Evolutionary conservation across 2,888 invertebrate genomes (phyloP).

Genomic region (Trimorus sp.): DNA sequence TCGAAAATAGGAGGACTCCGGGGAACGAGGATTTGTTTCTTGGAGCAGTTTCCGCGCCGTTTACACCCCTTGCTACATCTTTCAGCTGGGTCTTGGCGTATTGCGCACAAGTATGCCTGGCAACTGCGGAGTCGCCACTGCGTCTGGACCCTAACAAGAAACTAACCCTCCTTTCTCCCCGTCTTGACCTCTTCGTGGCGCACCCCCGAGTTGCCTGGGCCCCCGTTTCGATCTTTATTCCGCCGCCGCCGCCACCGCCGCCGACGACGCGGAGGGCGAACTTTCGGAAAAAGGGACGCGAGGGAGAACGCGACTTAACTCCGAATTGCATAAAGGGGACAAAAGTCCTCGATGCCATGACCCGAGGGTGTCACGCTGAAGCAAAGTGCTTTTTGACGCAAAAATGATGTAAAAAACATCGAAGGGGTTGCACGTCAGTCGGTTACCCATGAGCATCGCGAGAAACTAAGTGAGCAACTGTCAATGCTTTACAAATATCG

Average conservation of each 20-base stretch:
- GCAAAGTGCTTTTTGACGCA: slow-evolving; percentile 56
- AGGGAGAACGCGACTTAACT: slow-evolving; percentile 67
- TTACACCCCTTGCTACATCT: slow-evolving; percentile 58
- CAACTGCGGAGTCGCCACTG: slow-evolving; percentile 77
- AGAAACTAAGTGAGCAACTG: slow-evolving; percentile 19
- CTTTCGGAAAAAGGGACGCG: slow-evolving; percentile 54
- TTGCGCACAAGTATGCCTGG: slow-evolving; percentile 64
- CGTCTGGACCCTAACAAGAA: slow-evolving; percentile 81
- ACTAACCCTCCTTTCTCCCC: slow-evolving; percentile 76
- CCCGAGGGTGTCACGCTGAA: slow-evolving; percentile 70
- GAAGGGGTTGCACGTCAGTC: slow-evolving; percentile 40
- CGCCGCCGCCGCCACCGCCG: slow-evolving; percentile 70
- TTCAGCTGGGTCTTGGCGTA: slow-evolving; percentile 52
- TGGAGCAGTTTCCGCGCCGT: slow-evolving; percentile 62
- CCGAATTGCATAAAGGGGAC: slow-evolving; percentile 72
- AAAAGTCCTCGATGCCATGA: slow-evolving; percentile 73
- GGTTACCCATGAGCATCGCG: slow-evolving; percentile 24
- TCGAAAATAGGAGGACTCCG: slow-evolving; percentile 50
- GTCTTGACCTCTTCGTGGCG: slow-evolving; percentile 69
- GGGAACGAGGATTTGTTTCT: slow-evolving; percentile 62
- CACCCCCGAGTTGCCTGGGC: slow-evolving; percentile 71
- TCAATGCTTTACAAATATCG: too few species aligned
- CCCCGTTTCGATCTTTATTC: slow-evolving; percentile 73
- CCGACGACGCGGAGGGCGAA: slow-evolving; percentile 58
- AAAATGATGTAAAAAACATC: slow-evolving; percentile 49